These are phyloP conservation scores for Diadumene lineata DNA, from an alignment of 92 coral and sea anemone species.

Conservation along the genomic window DNA sequence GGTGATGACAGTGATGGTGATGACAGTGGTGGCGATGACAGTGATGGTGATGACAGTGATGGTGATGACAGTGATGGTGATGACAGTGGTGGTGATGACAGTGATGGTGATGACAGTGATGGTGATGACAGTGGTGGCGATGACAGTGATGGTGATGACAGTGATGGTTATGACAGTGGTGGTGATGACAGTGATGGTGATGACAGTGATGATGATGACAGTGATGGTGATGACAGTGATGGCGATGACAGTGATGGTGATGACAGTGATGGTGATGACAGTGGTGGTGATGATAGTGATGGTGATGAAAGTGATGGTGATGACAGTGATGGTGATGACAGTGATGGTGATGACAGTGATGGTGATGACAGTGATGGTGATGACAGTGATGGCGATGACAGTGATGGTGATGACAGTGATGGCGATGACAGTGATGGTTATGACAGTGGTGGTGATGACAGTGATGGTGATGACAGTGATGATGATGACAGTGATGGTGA, in stretches of 20 bases:
- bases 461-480: too few relatives aligned
- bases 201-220: background rate
- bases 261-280: background rate
- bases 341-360: too few relatives aligned
- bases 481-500: too few relatives aligned
- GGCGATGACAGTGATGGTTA: too few relatives aligned
- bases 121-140: background rate
- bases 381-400: too few relatives aligned
- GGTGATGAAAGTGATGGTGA: background rate
- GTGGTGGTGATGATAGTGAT: background rate
- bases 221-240: background rate
- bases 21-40: background rate
- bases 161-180: background rate
- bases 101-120: background rate
- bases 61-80: background rate
- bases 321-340: background rate
- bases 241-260: background rate
- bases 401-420: too few relatives aligned
- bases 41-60: background rate
- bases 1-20: background rate
- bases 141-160: background rate
- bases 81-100: background rate
- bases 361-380: too few relatives aligned
- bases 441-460: too few relatives aligned
- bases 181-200: background rate